phyloP scores from a whole-genome alignment of 2,113 vertebrate genomes.

The Vidua macroura region DNA sequence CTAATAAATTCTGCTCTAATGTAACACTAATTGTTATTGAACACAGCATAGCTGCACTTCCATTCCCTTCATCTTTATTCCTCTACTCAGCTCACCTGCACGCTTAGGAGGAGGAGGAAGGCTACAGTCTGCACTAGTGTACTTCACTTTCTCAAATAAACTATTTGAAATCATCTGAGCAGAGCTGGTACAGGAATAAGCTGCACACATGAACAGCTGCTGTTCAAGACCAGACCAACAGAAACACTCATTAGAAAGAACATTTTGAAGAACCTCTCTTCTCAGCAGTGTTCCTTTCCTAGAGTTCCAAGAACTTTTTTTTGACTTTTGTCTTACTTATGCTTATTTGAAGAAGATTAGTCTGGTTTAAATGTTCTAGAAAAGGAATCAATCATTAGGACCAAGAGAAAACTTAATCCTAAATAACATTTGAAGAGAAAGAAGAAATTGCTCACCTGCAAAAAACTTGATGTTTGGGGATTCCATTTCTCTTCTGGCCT shows the following conservation, averaged over 20 bases:
- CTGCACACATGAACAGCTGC: background rate
- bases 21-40: background rate
- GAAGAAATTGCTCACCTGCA: conserved; percentile 84
- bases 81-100: background rate
- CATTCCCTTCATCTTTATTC: background rate
- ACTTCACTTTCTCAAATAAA: background rate
- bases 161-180: background rate
- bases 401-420: background rate
- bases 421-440: background rate
- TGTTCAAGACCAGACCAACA: background rate
- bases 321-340: background rate
- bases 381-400: background rate
- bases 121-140: background rate
- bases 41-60: background rate
- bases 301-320: background rate
- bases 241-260: background rate
- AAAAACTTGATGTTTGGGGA: conserved; percentile 98
- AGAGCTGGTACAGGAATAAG: background rate
- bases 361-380: background rate
- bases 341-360: background rate
- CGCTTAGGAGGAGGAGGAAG: background rate
- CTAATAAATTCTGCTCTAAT: background rate
- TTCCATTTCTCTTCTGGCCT: conserved; percentile 99
- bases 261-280: background rate
- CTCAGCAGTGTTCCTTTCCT: background rate